Base-by-base conservation (phyloP, 1,140 invertebrate species). In the Luehdorfia chinensis region DNA sequence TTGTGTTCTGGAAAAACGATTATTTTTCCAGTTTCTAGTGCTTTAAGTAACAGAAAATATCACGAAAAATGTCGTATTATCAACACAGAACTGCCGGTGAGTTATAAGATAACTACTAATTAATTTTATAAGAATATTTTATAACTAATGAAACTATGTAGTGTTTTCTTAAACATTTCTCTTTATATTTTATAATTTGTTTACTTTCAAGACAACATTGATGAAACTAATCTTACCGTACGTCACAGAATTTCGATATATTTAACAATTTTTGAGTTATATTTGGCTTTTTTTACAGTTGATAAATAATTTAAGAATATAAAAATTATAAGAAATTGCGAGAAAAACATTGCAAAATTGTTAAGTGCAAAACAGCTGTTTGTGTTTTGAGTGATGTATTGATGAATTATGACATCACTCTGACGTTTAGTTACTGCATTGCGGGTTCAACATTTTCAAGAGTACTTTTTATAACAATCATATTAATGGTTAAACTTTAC, bases 41-140 rank as follows among this genome's bases (percentile, higher is more conserved):
- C 37, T 31, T 48, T 47, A 31, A 30, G 45, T 30, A 21, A 37
- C 23, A 51, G 49, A 46, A 50, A 49, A 47, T 44, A 34, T 16
- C 1, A 15, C 4, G n/a, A 18, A 46, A 53, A 47, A 83, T 84
- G 79, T 62, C 76, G 6, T 75, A 70, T 41, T 72, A 78, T 50
- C 63, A 68, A 33, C 41, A 65, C 12, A 69, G 67, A 47, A 64
- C 28, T 14, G 60, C 68, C 41, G 79, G 76, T 84, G 45, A 68
- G 79, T 66, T 43, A 43, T 53, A 12, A 47, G 21, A 7, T 30
- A 33, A 31, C 47, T 47, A 46, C 36, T n/a, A n/a, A n/a, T n/a
- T n/a, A n/a, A n/a, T n/a, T n/a, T n/a, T n/a, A n/a, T n/a, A n/a
- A n/a, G n/a, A n/a, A n/a, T n/a, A n/a, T n/a, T n/a, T n/a, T n/a